phyloP scores from a whole-genome alignment of 2,113 vertebrate genomes.

The Poecilia latipinna region DNA sequence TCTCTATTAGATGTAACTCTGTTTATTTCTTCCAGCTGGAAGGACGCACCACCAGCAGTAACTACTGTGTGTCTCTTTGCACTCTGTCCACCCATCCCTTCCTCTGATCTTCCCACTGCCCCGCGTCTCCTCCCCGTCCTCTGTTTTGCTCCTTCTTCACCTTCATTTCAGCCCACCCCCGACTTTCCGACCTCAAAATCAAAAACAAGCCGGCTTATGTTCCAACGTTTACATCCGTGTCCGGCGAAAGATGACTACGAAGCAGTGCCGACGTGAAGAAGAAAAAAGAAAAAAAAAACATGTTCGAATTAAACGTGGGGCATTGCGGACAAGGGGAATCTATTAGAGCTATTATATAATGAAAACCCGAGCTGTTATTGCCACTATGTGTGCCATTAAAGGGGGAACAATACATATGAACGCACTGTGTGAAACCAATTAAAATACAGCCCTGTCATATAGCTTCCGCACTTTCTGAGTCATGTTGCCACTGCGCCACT shows the following conservation, averaged over 20 bases:
- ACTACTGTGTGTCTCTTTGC: constrained; percentile 57
- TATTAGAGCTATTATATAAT: constrained; percentile 75
- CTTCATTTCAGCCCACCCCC: constrained; percentile 35
- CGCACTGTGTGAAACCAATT: constrained; percentile 72
- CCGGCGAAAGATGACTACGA: constrained; percentile 15
- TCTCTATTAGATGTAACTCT: constrained; percentile 72
- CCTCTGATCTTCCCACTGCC: constrained; percentile 64
- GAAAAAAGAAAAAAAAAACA: constrained; percentile 23
- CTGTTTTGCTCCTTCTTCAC: constrained; percentile 44
- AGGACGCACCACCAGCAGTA: constrained; percentile 68
- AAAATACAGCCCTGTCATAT: constrained; percentile 73
- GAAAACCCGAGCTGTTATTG: constrained; percentile 64
- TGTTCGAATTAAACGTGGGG: constrained; percentile 64
- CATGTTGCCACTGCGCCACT: constrained; percentile 63
- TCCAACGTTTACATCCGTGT: constrained; percentile 25
- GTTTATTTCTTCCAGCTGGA: constrained; percentile 66
- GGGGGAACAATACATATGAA: constrained; percentile 70
- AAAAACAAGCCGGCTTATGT: constrained; percentile 62
- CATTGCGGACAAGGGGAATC: constrained; percentile 52
- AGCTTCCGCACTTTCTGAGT: constrained; percentile 57
- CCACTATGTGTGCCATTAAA: constrained; percentile 65
- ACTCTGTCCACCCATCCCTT: constrained; percentile 45
- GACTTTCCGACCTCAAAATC: constrained; percentile 49
- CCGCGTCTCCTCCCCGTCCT: constrained; percentile 33
- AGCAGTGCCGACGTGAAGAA: constrained; percentile 12